A percentile compares a stretch with the other conserved stretches of the same genome.
These are phyloP conservation scores for Mongoloraphidia duomilia DNA, from an alignment of 2,888 invertebrate species.

Conservation along the genomic window DNA sequence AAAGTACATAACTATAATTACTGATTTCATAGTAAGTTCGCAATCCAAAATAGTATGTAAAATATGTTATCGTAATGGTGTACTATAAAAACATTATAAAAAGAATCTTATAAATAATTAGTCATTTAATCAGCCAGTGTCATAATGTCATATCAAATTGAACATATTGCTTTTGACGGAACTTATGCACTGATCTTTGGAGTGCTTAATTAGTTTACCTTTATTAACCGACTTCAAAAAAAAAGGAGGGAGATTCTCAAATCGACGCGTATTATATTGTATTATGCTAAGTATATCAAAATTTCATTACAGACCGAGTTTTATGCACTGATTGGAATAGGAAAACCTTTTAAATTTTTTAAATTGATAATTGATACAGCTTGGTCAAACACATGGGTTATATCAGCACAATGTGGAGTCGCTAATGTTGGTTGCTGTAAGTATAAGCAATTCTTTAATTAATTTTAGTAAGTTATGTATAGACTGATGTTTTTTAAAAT, in stretches of 20 bases:
- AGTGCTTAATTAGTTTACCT: too few relatives aligned
- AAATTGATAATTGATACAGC: constrained; percentile 35
- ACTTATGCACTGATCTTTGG: too few relatives aligned
- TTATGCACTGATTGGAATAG: constrained; percentile 32
- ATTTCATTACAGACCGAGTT: constrained; percentile 29
- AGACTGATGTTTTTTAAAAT: too few relatives aligned
- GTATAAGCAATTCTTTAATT: constrained; percentile 15
- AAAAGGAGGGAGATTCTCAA: too few relatives aligned
- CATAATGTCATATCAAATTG: neutral
- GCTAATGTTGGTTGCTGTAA: constrained; percentile 32
- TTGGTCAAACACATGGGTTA: constrained; percentile 33
- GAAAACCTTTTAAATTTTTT: constrained; percentile 31
- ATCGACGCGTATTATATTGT: too few relatives aligned
- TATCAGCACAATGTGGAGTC: constrained; percentile 30
- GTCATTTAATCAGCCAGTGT: neutral
- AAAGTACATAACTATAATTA: too few relatives aligned
- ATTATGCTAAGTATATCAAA: neutral
- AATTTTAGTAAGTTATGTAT: neutral
- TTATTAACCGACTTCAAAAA: too few relatives aligned
- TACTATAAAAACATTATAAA: too few relatives aligned
- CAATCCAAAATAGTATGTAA: neutral
- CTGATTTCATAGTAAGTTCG: neutral
- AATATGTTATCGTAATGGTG: too few relatives aligned
- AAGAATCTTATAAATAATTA: neutral
- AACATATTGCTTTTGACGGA: neutral